Conservation (phyloP, 2,797 vertebrate species). For the Lepilemur septentrionalis region DNA sequence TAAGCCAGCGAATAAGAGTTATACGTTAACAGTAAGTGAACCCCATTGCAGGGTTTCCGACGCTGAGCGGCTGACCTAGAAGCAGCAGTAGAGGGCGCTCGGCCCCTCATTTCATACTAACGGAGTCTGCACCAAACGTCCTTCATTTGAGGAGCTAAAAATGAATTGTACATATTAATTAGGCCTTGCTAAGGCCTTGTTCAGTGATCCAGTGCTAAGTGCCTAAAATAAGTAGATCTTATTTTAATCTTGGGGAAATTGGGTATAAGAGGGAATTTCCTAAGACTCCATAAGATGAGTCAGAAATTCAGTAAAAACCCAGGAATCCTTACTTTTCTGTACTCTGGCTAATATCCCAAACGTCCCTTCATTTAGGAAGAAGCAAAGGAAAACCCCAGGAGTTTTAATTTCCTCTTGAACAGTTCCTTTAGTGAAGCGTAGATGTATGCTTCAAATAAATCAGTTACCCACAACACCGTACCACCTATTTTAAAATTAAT, state of each 20-base stretch:
- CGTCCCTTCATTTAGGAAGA: not conserved
- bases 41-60: accelerated
- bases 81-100: slow-evolving; percentile 73
- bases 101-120: not conserved
- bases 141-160: slow-evolving; percentile 52
- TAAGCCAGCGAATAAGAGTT: not conserved
- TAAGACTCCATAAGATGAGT: not conserved
- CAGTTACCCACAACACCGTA: not conserved
- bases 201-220: slow-evolving; percentile 59
- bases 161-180: slow-evolving; percentile 69
- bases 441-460: not conserved
- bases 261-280: slow-evolving; percentile 21
- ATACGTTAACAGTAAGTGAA: not conserved
- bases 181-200: slow-evolving; percentile 57
- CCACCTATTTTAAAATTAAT: not conserved
- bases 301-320: slow-evolving; percentile 32
- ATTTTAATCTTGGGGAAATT: slow-evolving; percentile 55
- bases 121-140: not conserved
- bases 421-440: not conserved
- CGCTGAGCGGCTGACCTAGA: not conserved
- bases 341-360: not conserved
- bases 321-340: not conserved
- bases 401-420: slow-evolving; percentile 25
- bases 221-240: slow-evolving; percentile 54
- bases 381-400: slow-evolving; percentile 16